phyloP scores from a whole-genome alignment of 2,113 vertebrate genomes.

The Puma concolor region DNA sequence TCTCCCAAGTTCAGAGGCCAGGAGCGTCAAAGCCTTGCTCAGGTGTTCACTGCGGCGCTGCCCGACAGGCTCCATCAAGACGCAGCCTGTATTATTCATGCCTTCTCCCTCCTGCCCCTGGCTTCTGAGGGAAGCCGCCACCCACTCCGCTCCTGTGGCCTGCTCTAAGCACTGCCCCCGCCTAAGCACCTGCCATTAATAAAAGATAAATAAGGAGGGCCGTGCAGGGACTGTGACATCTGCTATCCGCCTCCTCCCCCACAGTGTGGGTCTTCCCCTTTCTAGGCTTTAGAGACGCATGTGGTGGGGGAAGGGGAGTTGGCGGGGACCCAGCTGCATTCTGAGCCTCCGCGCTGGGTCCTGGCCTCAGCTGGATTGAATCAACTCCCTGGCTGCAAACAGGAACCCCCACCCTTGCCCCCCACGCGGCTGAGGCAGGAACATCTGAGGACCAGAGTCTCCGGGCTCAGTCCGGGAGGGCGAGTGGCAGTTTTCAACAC shows the following conservation, averaged over 20 bases:
- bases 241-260: background rate
- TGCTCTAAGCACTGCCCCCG: conserved; percentile 65
- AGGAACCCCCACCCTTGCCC: conserved; percentile 64
- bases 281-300: conserved; percentile 48
- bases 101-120: conserved; percentile 36
- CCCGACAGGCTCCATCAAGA: conserved; percentile 78
- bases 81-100: conserved; percentile 79
- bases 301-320: background rate
- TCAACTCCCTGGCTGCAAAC: conserved; percentile 74
- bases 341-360: conserved; percentile 53
- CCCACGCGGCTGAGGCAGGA: conserved; percentile 46
- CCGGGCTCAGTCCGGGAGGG: conserved; percentile 72
- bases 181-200: conserved; percentile 78
- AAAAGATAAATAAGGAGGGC: conserved; percentile 80
- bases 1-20: background rate
- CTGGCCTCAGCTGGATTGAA: conserved; percentile 83
- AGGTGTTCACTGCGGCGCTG: conserved; percentile 52
- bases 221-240: conserved; percentile 68
- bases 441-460: conserved; percentile 80
- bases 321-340: conserved; percentile 75
- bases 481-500: conserved; percentile 69
- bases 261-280: background rate
- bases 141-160: conserved; percentile 41
- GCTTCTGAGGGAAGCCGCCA: conserved; percentile 59
- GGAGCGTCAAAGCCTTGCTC: conserved; percentile 66